Evolutionary conservation across 2,797 vertebrate species (phyloP).

Genomic region (Botia almorhae): DNA sequence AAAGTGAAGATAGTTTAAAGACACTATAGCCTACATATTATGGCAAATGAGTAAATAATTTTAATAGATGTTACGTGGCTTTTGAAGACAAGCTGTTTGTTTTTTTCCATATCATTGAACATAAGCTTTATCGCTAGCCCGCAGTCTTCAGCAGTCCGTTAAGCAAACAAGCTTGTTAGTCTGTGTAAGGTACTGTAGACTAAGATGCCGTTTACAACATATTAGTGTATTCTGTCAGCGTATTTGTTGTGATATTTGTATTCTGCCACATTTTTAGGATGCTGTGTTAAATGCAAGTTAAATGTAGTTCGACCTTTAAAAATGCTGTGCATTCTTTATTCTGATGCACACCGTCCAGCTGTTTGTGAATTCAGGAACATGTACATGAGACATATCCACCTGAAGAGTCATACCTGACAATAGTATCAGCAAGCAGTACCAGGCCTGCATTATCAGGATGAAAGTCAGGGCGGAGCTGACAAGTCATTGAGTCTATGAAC

Average conservation of each 20-base stretch:
- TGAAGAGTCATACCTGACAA: neutral
- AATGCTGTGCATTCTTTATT: neutral
- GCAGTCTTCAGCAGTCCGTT: neutral
- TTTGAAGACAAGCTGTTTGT: neutral
- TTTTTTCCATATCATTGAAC: neutral
- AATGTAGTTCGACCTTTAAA: neutral
- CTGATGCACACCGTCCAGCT: neutral
- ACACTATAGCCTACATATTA: neutral
- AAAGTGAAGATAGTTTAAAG: neutral
- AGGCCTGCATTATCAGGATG: neutral
- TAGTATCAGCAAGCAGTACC: neutral
- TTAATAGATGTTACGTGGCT: neutral
- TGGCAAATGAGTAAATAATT: neutral
- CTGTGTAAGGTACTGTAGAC: neutral
- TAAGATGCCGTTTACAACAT: neutral
- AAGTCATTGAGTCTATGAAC: neutral
- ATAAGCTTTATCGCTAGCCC: neutral
- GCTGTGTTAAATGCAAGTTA: neutral
- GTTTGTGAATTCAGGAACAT: neutral
- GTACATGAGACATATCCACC: neutral
- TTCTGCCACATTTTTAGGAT: neutral
- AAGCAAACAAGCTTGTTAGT: neutral
- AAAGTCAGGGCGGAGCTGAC: too few relatives aligned
- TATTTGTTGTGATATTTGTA: neutral
- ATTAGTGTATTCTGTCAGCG: neutral